Base-by-base conservation (phyloP, 2,797 vertebrate species). In the Scomberomorus guttatus region DNA sequence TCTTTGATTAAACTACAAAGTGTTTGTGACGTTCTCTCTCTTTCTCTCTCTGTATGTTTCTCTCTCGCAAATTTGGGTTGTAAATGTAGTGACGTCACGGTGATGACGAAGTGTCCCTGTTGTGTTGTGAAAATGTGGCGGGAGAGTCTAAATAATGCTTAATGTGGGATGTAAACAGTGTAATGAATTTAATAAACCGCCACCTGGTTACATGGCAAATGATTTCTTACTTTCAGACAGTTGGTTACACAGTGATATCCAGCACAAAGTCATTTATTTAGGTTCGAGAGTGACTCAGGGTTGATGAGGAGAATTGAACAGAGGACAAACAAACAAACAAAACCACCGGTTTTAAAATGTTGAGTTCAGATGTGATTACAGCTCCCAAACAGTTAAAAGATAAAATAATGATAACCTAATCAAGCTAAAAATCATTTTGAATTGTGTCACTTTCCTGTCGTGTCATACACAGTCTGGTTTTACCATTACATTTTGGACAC, bases 121-220 rank as follows among this genome's bases (percentile, higher is more conserved):
- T 62, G 70, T 90, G 61, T 44, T 83, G 72, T 89, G 48, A 12
- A 81, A 75, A 39, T 50, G 56, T 83, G 63, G 62, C 61, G 69
- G 66, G 51, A 50, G 46, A 81, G 58, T 80, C 62, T 58, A 79
- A 79, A 71, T 79, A 82, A 79, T 78, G 78, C 57, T 83, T 80
- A 32, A 72, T 72, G 80, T 91, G 71, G 79, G 81, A 78, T 92
- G 86, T 91, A 89, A 89, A 82, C 66, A 77, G 48, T 90, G 80
- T 88, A 44, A 67, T 87, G 61, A 83, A 75, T 77, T 62, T 14
- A 92, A 90, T 92, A 93, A 91, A 93, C 59, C 76, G 56, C 14
- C 63, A 59, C 22, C 34, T 86, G 77, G 64, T 83, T 57, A 72
- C 68, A 52, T 57, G 60, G 39, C 64, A 55, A 74, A 20, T 83